A percentile compares a stretch with the other conserved stretches of the same genome.
Evolutionary conservation across 2,888 invertebrate genomes (phyloP).

Genomic region (Lithosia quadra): DNA sequence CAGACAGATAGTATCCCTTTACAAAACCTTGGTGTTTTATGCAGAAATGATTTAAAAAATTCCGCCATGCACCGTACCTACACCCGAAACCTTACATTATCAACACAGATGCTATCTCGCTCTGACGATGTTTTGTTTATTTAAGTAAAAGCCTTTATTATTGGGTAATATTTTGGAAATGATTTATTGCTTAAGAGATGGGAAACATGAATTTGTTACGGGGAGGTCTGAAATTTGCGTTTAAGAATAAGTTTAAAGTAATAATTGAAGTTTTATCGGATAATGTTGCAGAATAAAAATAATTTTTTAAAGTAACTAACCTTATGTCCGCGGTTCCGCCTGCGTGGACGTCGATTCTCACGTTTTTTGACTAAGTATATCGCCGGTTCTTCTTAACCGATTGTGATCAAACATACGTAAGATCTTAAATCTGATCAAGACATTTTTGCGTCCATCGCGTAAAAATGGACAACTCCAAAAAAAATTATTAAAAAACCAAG

Average conservation of each 20-base stretch:
- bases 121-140: conserved; percentile 24
- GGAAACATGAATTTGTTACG: conserved; percentile 4
- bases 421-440: too few species aligned
- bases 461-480: too few species aligned
- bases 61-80: neutral
- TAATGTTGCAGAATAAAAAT: neutral
- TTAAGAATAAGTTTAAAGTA: neutral
- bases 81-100: conserved; percentile 19
- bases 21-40: conserved; percentile 39
- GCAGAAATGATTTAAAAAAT: conserved; percentile 38
- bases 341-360: too few species aligned
- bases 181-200: conserved; percentile 22
- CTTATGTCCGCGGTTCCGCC: too few species aligned
- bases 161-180: conserved; percentile 19
- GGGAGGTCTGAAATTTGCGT: neutral
- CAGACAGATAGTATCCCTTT: conserved; percentile 43
- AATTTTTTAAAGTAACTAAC: neutral
- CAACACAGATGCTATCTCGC: conserved; percentile 12
- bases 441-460: too few species aligned
- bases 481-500: too few species aligned
- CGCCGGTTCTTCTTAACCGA: neutral
- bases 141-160: conserved; percentile 23
- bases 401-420: neutral
- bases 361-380: too few species aligned
- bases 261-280: conserved; percentile 12